phyloP scores from a whole-genome alignment of 1,140 invertebrate species.

The Lamellibrachia luymesi region DNA sequence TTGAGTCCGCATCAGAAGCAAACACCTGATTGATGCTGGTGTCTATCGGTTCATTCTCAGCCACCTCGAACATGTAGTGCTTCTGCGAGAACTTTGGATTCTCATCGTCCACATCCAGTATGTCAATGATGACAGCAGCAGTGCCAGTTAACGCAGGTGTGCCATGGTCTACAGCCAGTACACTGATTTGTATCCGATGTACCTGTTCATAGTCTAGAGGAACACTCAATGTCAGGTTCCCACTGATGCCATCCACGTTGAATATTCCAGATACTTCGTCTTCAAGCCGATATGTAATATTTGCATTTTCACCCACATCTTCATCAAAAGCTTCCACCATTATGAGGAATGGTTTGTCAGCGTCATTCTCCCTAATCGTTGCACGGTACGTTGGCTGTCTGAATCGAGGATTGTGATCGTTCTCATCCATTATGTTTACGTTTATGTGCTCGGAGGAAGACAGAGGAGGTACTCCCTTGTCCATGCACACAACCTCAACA shows the following conservation, averaged over 20 bases:
- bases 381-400: constrained; percentile 14
- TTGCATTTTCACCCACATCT: constrained; percentile 17
- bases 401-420: constrained; percentile 27
- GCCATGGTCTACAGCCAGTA: constrained; percentile 13
- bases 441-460: neutral
- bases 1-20: constrained; percentile 18
- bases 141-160: constrained; percentile 1
- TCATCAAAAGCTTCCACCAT: neutral
- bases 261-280: constrained; percentile 13
- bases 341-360: neutral
- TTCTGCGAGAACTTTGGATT: constrained; percentile 17
- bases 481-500: constrained; percentile 13
- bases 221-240: neutral
- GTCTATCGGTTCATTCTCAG: constrained; percentile 20
- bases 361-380: constrained; percentile 23
- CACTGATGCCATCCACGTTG: neutral
- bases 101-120: constrained; percentile 28
- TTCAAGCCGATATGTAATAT: neutral
- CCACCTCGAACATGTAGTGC: constrained; percentile 21
- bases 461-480: neutral
- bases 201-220: constrained; percentile 11
- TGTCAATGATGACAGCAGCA: constrained; percentile 21
- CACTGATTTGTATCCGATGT: neutral
- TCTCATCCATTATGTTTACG: constrained; percentile 25
- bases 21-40: constrained; percentile 18